A percentile compares a stretch with the other conserved stretches of the same genome.
phyloP scores from a whole-genome alignment of 2,888 invertebrate genomes.

The Parthenolecanium corni region DNA sequence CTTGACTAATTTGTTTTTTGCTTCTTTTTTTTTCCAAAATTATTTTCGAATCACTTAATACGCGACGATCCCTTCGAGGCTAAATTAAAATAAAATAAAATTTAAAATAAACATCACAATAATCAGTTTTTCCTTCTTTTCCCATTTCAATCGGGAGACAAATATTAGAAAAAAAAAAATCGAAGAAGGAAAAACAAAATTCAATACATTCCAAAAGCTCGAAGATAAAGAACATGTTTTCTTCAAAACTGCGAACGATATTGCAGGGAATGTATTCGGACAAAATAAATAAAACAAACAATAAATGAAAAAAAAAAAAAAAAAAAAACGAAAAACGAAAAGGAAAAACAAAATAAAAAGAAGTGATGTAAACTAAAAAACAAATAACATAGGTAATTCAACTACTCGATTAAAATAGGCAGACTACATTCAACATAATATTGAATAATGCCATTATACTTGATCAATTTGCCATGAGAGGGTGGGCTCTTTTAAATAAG shows the following conservation, averaged over 20 bases:
- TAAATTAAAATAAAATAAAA: not conserved
- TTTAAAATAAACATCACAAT: not conserved
- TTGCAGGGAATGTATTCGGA: conserved; percentile 9
- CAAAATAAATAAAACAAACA: not conserved
- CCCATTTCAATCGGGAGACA: not conserved
- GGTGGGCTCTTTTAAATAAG: conserved; percentile 2
- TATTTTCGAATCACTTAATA: not conserved
- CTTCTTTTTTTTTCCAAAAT: not conserved
- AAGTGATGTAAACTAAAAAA: not conserved
- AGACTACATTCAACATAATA: not conserved
- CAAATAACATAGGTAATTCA: not conserved
- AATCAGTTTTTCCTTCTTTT: not conserved
- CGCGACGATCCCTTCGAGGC: no score
- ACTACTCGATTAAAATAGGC: not conserved
- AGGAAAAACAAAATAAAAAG: not conserved
- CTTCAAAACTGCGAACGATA: conserved; percentile 1
- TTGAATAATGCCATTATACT: no score
- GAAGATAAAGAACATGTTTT: conserved; percentile 14
- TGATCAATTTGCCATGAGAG: not conserved
- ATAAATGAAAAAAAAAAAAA: not conserved
- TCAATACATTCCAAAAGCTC: conserved; percentile 18
- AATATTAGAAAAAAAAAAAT: conserved; percentile 4
- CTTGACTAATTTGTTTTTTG: no score
- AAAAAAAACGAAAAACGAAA: not conserved
- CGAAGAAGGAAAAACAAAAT: not conserved